These are phyloP conservation scores for Hirudo medicinalis DNA, from an alignment of 1,140 invertebrate species.

Conservation along the genomic window DNA sequence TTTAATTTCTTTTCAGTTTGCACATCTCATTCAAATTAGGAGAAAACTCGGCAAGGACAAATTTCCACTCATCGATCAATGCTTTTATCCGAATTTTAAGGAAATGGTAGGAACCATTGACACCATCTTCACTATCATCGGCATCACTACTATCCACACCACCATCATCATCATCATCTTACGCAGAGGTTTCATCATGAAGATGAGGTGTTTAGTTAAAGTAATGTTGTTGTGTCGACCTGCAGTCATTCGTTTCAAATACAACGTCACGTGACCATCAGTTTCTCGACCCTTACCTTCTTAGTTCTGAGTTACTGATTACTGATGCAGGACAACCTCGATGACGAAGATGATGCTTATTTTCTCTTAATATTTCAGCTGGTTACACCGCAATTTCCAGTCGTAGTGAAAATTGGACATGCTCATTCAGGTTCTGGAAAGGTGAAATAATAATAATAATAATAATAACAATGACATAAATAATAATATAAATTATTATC, in stretches of 20 bases:
- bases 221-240: no score
- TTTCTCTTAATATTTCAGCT: constrained; percentile 32
- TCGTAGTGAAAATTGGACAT: constrained; percentile 90
- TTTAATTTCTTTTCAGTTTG: constrained; percentile 48
- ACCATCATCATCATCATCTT: not conserved
- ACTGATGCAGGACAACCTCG: not conserved
- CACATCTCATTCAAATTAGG: constrained; percentile 76
- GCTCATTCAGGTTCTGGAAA: constrained; percentile 88
- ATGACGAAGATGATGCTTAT: constrained; percentile 34
- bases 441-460: constrained; percentile 52
- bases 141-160: not conserved
- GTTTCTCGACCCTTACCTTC: no score
- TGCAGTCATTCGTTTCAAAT: no score
- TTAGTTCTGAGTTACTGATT: no score
- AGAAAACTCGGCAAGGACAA: constrained; percentile 73
- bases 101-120: constrained; percentile 63
- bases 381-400: constrained; percentile 53
- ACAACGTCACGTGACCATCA: no score
- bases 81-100: constrained; percentile 80
- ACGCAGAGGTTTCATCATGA: constrained; percentile 18
- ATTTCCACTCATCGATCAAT: constrained; percentile 89
- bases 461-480: no score
- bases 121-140: not conserved
- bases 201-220: no score
- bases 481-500: no score